Percentiles rank a stretch among this genome's conserved stretches.
These are phyloP conservation scores for Limnephilus auricula DNA, from an alignment of 2,888 invertebrate genomes.

Conservation along the genomic window DNA sequence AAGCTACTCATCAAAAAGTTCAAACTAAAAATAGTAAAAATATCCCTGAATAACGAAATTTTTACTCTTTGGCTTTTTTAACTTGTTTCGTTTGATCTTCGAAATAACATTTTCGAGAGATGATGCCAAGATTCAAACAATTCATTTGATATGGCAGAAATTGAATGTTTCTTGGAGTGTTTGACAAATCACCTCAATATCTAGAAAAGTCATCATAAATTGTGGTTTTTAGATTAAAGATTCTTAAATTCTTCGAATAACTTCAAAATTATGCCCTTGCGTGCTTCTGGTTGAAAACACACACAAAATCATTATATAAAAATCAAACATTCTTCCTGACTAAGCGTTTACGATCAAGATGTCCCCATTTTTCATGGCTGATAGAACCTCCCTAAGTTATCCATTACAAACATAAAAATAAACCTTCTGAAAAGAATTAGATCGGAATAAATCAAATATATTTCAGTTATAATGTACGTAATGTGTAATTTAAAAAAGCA, in stretches of 20 bases:
- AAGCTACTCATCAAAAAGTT: neutral
- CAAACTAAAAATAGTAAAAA: neutral
- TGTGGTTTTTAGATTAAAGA: neutral
- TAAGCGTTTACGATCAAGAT: neutral
- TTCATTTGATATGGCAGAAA: neutral
- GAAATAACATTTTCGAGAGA: neutral
- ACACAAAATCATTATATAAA: neutral
- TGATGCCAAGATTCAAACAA: neutral
- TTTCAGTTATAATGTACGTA: neutral
- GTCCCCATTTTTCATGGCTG: neutral
- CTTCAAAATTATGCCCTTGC: neutral
- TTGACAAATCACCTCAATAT: neutral
- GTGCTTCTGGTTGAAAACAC: neutral
- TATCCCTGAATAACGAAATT: neutral
- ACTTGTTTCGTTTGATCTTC: neutral
- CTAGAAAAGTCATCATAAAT: neutral
- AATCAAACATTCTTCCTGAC: neutral
- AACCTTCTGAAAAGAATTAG: neutral
- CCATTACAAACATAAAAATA: neutral
- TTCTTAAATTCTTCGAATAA: neutral
- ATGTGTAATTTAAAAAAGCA: neutral
- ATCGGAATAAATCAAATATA: slow-evolving; percentile 33
- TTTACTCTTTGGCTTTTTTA: neutral
- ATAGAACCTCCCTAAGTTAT: neutral
- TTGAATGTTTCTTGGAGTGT: neutral